Evolutionary conservation across 2,888 invertebrate genomes (phyloP).

Genomic region (Sialis lutaria): DNA sequence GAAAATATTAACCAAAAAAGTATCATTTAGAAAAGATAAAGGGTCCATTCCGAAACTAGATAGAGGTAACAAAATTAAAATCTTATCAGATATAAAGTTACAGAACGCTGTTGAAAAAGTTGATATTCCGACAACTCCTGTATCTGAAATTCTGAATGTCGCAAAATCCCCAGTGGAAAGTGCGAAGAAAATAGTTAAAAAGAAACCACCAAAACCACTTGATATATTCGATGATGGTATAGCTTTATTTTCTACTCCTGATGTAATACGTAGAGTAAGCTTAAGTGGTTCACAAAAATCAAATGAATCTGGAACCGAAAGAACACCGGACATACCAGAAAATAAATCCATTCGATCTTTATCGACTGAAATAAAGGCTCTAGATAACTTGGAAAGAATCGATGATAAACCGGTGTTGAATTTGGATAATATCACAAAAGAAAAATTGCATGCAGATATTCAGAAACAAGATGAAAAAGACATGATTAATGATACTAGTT

Average conservation of each 20-base stretch:
- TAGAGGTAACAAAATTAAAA: too few relatives aligned
- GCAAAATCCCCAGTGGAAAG: neutral
- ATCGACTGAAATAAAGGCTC: constrained; percentile 7
- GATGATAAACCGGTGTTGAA: constrained; percentile 2
- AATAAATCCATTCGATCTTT: constrained; percentile 16
- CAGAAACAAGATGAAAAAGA: constrained; percentile 9
- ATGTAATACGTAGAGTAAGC: constrained; percentile 51
- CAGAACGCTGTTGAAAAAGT: too few relatives aligned
- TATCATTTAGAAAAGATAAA: too few relatives aligned
- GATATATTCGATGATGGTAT: constrained; percentile 40
- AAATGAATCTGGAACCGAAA: constrained; percentile 18
- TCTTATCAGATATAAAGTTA: too few relatives aligned
- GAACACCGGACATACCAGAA: constrained; percentile 12
- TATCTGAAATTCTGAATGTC: neutral
- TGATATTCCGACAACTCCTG: neutral
- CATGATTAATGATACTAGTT: neutral
- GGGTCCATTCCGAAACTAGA: too few relatives aligned
- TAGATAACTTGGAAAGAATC: neutral
- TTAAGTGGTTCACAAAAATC: constrained; percentile 20
- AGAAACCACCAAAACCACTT: constrained; percentile 27
- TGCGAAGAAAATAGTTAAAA: constrained; percentile 22
- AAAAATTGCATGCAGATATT: constrained; percentile 3
- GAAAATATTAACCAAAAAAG: too few relatives aligned
- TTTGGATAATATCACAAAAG: neutral
- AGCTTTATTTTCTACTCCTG: constrained; percentile 60